A percentile compares a stretch with the other conserved stretches of the same genome.
phyloP scores from a whole-genome alignment of 2,113 vertebrate genomes.

The Uria aalge region DNA sequence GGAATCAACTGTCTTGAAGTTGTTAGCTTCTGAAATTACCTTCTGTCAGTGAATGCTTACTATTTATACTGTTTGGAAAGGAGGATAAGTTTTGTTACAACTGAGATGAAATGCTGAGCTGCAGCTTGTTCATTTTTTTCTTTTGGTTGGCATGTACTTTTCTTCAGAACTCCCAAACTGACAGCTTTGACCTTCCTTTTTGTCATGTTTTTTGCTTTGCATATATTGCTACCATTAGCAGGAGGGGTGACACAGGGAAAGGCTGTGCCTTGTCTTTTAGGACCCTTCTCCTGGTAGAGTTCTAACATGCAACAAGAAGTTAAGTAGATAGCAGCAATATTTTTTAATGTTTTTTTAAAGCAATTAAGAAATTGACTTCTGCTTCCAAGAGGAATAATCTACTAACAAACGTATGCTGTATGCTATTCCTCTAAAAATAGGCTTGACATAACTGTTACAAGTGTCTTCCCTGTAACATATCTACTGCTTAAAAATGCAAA shows the following conservation, averaged over 20 bases:
- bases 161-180: not conserved
- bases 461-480: not conserved
- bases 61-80: not conserved
- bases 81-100: not conserved
- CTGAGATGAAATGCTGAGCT: not conserved
- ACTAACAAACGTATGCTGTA: not conserved
- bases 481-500: not conserved
- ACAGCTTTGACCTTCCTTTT: not conserved
- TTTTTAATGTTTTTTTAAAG: not conserved
- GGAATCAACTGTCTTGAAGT: not conserved
- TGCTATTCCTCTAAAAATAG: not conserved
- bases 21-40: constrained; percentile 7
- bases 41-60: not conserved
- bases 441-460: not conserved
- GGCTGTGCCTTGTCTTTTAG: not conserved
- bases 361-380: not conserved
- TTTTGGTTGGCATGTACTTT: not conserved
- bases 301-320: not conserved
- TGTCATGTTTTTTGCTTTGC: not conserved
- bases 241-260: not conserved
- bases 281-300: not conserved
- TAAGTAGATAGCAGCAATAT: not conserved
- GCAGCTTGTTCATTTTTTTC: not conserved
- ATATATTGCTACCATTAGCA: not conserved
- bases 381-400: not conserved